Percentiles rank a stretch among this genome's conserved stretches.
Evolutionary conservation across 2,888 invertebrate species (phyloP).

Genomic region (Blera fallax): DNA sequence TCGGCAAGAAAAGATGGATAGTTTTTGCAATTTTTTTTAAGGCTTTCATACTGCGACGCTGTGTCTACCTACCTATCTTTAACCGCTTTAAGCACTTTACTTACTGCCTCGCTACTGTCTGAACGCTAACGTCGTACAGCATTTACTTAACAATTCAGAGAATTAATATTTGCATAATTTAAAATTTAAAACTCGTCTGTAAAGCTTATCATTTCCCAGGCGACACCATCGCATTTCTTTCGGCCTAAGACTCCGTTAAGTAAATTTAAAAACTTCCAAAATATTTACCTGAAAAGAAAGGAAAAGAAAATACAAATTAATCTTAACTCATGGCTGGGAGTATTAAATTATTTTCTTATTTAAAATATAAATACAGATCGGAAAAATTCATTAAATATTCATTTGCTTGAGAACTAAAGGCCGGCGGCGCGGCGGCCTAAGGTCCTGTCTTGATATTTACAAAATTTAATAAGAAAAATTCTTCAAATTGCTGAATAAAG

Average conservation of each 20-base stretch:
- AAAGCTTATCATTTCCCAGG: background rate
- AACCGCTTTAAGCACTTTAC: too few relatives aligned
- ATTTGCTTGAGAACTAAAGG: background rate
- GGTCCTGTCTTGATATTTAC: background rate
- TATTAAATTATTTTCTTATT: background rate
- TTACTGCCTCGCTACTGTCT: too few relatives aligned
- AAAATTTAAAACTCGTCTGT: background rate
- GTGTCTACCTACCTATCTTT: too few relatives aligned
- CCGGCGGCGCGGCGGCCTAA: background rate
- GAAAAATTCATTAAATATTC: background rate
- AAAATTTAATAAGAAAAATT: constrained; percentile 1
- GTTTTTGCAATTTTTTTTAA: too few relatives aligned
- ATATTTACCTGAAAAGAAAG: constrained; percentile 52
- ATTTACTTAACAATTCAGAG: background rate
- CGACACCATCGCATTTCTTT: background rate
- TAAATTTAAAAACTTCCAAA: background rate
- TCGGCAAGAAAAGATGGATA: too few relatives aligned
- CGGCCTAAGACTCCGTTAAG: background rate
- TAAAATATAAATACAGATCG: background rate
- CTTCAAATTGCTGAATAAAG: background rate
- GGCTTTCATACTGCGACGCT: too few relatives aligned
- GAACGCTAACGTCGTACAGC: too few relatives aligned
- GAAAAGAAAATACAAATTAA: background rate
- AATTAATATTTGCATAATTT: background rate
- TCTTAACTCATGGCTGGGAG: background rate